Evolutionary conservation across 2,113 vertebrate species (phyloP), one percentile per base, ranked within the genome.

Genomic region (Tragulus kanchil): DNA sequence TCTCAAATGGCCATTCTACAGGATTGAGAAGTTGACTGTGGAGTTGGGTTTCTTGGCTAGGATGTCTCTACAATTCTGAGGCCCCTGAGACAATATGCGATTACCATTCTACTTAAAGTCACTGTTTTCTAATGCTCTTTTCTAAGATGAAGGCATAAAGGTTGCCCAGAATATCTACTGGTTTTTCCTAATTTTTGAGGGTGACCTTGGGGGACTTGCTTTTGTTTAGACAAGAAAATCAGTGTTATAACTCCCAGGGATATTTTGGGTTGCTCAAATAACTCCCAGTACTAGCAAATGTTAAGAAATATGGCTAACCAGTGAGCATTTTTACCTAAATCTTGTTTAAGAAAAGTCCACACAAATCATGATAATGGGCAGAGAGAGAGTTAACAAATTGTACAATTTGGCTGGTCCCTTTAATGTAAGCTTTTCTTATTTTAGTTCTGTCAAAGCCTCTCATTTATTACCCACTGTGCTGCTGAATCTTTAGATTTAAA

Each of bases 401-500:
- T 93, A 25, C 36, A 21, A 77, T 92, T 64, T 85, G 61, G 17
- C 87, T 87, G 48, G 17, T 45, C 50, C 64, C 90, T 93, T 93
- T 89, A 90, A 84, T 19, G 45, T 59, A 95, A 95, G 67, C 67
- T 81, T 58, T 48, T n/a, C 77, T 93, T 62, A 90, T 85, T 95
- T 96, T 69, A 83, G 50, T 94, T 85, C 92, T 89, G 56, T 96
- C 85, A 96, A 92, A 96, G 36, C 15, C 7, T 58, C 45, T 86
- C 61, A 84, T 96, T 94, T 94, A 90, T 95, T 93, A 94, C 23
- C 50, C 56, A 65, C 86, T 75, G 21, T 79, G 65, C 42, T 82
- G 42, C 94, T 96, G 92, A 88, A 88, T 90, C 71, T 94, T 96
- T 90, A 85, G 62, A 95, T 93, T 85, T 96, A 88, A 97, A 95